These are phyloP conservation scores for Proterorhinus semilunaris DNA, from an alignment of 2,113 vertebrate species.

Conservation along the genomic window DNA sequence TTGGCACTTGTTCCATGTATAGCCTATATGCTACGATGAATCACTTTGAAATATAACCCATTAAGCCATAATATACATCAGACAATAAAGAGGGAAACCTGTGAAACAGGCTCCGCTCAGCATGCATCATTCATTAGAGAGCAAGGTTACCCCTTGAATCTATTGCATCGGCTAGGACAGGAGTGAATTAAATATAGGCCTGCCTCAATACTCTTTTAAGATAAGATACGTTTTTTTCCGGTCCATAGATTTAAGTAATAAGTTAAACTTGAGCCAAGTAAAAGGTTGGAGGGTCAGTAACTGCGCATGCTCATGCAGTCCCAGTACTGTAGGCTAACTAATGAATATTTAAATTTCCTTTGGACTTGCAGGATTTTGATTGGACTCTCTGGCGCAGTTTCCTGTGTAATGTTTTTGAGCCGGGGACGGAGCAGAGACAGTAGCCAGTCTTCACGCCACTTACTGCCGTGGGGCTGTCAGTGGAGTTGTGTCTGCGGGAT, in stretches of 20 bases:
- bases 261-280: background rate
- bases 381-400: slow-evolving; percentile 49
- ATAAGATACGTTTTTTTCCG: no score
- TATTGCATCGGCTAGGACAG: no score
- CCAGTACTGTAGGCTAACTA: slow-evolving; percentile 5
- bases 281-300: background rate
- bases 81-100: slow-evolving; percentile 16
- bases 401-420: slow-evolving; percentile 50
- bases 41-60: no score
- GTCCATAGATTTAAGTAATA: background rate
- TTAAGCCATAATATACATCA: no score
- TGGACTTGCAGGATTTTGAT: slow-evolving; percentile 36
- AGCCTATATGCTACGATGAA: no score
- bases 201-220: no score
- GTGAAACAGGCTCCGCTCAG: slow-evolving; percentile 54
- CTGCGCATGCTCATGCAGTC: slow-evolving; percentile 53
- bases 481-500: slow-evolving; percentile 36
- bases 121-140: slow-evolving; percentile 31
- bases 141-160: background rate
- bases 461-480: slow-evolving; percentile 38
- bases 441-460: slow-evolving; percentile 5
- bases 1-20: no score
- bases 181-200: no score
- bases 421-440: slow-evolving; percentile 2
- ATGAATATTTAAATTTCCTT: slow-evolving; percentile 57